Evolutionary conservation across 2,888 invertebrate genomes (phyloP), one percentile per base, ranked within the genome.

Genomic region (Xylocampa areola): DNA sequence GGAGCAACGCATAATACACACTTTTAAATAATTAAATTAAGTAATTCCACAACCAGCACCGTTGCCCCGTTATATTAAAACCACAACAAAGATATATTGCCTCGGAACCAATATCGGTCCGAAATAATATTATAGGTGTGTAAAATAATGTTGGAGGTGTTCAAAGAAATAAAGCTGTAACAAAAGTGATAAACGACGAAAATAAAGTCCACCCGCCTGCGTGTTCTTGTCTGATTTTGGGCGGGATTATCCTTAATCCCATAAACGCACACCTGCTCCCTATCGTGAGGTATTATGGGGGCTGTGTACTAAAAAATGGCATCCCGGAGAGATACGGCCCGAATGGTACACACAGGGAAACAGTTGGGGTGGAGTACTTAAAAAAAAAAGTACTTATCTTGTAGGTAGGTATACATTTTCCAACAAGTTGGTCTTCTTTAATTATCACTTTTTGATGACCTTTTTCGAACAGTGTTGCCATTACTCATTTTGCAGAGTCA

Each of bases 201-300:
- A 10, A 66, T 47, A 47, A 66, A 66, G 33, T 40, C 30, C 35
- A 10, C 8, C 7, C 10, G n/a, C 8, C 32, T 35, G 50, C 30
- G 21, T 59, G 43, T 54, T 43, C 32, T 13, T 25, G 32, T 19
- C 48, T 45, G 53, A 44, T 48, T 48, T 48, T 58, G 39, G 11
- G 14, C 30, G 11, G 53, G 51, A 62, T 68, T 68, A 58, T 27
- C 48, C 45, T 1, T 50, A 52, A 63, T 55, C 41, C 51, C n/a
- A 52, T 48, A 41, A 54, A 44, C 27, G 23, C 5, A 43, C 58
- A 68, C 69, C 69, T 67, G 68, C 14, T 55, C 21, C 41, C 29
- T 37, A 14, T 41, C 45, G 21, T 37, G 48, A 19, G 47, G 29
- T 36, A 54, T n/a, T 54, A 47, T 33, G 25, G 8, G 5, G 33